Evolutionary conservation across 2,113 vertebrate genomes (phyloP), one percentile per base, ranked within the genome.

Genomic region (Grallaria varia): DNA sequence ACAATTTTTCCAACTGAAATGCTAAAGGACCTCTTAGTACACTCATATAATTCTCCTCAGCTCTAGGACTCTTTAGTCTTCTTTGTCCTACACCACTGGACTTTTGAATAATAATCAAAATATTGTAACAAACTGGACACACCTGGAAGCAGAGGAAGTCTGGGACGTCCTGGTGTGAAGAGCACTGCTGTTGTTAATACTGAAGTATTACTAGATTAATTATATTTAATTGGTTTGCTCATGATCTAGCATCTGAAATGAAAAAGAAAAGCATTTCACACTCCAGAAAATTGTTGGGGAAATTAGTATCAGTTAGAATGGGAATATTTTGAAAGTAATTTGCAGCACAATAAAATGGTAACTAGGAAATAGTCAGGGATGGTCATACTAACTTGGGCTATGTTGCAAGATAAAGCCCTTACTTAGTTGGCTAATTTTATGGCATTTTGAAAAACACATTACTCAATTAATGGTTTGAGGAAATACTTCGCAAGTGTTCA

Each of bases 401-500:
- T 44, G 30, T 77, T 73, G 63, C 35, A 87, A 90, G 84, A 94
- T 69, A 93, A 78, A 89, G 66, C 71, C 63, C 64, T 83, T 49
- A 67, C 73, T 95, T 79, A 89, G 60, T 31, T 80, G 59, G 56
- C 68, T 75, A 64, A 96, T 95, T 92, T 93, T 40, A 78, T 20
- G 39, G 64, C 42, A 76, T 94, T 93, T 93, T 76, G 39, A 88
- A 84, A 96, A 89, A 77, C 82, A 76, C n/a, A 59, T 84, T 77
- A 67, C 33, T 91, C 71, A 87, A 20, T 80, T 53, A 93, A 85
- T 72, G 64, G 49, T 64, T 72, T 78, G 67, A 93, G 73, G 69
- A 92, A 94, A 94, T 58, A 53, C 47, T 84, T 75, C 47, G 18
- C 1, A 14, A 77, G 56, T 56, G 8, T 62, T 84, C 63, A 33